Base-by-base conservation (phyloP, 2,888 invertebrate genomes). In the Resseliella maxima region DNA sequence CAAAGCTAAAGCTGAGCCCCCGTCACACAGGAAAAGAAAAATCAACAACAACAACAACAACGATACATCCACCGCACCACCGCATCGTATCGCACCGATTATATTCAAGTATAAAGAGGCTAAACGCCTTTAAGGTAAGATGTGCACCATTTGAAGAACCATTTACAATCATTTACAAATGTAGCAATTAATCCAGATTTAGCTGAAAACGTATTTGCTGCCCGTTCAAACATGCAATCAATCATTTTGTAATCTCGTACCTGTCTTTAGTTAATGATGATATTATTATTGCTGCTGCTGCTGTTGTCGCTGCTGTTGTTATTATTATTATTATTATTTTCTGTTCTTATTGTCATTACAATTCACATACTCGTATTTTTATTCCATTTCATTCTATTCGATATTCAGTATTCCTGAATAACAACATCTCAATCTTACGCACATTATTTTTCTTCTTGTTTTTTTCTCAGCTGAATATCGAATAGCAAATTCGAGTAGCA, bases 131-230 rank as follows among this genome's bases (percentile, higher is more conserved):
- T 8, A 38, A 83, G 38, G 83, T 83, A 38, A 83, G 36, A 38
- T 38, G 24, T 38, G 41, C 2, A 21, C 8, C 3, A 18, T 35
- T n/a, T n/a, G n/a, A n/a, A n/a, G n/a, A 72, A 31, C 10, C 72
- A 83, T 83, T 38, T 36, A 83, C 83, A 83, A 41, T 36, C 83
- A 83, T 83, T 83, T 83, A 83, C 83, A 83, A 83, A 38, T 83
- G 83, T 38, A 5, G 41, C 83, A 83, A 83, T 83, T 83, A 83
- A 83, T 83, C 81, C 81, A 81, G 81, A 81, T 81, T 81, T 81
- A 36, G 12, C 36, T 81, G 81, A 36, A n/a, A 81, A 81, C 24
- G 38, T 83, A 83, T 83, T 83, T 83, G 83, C 21, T 83, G n/a
- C 36, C 21, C 81, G 21, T 83, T 24, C 24, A 83, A 83, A 83